These are phyloP conservation scores for Ameiurus melas DNA, from an alignment of 2,113 vertebrate genomes.

Conservation along the genomic window DNA sequence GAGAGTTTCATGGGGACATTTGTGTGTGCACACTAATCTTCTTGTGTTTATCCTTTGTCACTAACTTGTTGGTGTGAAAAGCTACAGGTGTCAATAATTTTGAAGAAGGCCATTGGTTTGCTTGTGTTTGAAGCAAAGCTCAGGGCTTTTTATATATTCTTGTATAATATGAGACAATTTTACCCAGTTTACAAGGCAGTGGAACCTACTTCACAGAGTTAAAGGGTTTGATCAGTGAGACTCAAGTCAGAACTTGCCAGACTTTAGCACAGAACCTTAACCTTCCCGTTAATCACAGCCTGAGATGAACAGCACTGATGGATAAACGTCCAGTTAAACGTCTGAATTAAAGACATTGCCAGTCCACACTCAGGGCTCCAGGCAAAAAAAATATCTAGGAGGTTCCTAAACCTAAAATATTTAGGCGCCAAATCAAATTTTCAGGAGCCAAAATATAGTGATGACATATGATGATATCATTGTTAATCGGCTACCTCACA, in stretches of 20 bases:
- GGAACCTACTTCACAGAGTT: background rate
- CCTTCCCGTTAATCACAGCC: background rate
- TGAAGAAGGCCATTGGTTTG: background rate
- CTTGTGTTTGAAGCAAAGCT: background rate
- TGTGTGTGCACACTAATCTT: slow-evolving; percentile 1
- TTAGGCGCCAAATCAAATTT: too few relatives aligned
- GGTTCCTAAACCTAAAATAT: too few relatives aligned
- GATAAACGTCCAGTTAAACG: too few relatives aligned
- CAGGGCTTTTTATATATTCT: background rate
- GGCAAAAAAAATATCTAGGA: too few relatives aligned
- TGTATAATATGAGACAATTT: background rate
- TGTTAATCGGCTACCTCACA: too few relatives aligned
- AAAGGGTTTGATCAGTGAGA: background rate
- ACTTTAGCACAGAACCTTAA: background rate
- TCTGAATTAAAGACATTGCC: too few relatives aligned
- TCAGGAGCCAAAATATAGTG: too few relatives aligned
- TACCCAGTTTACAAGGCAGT: background rate
- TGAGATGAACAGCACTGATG: too few relatives aligned
- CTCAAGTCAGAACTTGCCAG: background rate
- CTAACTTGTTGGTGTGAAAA: background rate
- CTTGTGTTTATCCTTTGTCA: slow-evolving; percentile 11
- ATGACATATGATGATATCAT: too few relatives aligned
- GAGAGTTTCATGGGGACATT: background rate
- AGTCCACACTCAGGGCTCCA: too few relatives aligned
- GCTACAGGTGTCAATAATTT: background rate